phyloP scores from a whole-genome alignment of 2,888 invertebrate genomes.

The Zelleria hepariella region DNA sequence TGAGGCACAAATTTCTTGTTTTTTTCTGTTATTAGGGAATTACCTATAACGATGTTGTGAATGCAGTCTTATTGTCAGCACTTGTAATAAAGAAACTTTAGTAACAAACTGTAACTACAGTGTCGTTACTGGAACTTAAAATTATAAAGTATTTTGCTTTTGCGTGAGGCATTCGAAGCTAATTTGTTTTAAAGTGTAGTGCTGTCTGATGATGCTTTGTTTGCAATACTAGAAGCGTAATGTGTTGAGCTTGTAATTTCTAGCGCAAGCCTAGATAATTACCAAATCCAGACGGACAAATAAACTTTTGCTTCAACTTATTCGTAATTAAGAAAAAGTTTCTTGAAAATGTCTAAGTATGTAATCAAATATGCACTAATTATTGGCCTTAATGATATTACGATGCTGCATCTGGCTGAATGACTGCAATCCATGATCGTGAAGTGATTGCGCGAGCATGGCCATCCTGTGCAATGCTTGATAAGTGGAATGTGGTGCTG shows the following conservation, averaged over 20 bases:
- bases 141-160: not conserved
- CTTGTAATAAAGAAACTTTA: too few species aligned
- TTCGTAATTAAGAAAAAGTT: conserved; percentile 19
- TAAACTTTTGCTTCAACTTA: conserved; percentile 10
- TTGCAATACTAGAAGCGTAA: conserved; percentile 59
- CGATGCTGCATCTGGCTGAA: conserved; percentile 60
- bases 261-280: conserved; percentile 40
- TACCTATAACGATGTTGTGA: too few species aligned
- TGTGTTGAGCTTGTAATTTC: conserved; percentile 5
- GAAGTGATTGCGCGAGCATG: conserved; percentile 40
- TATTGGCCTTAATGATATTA: conserved; percentile 49
- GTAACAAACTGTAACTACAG: not conserved
- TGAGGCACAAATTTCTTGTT: too few species aligned
- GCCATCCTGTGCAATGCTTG: conserved; percentile 67
- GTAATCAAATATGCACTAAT: conserved; percentile 53
- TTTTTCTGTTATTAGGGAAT: too few species aligned
- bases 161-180: conserved; percentile 49
- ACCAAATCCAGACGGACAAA: not conserved
- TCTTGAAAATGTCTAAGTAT: not conserved
- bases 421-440: conserved; percentile 51
- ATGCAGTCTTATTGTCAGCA: too few species aligned
- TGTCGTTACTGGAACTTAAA: not conserved
- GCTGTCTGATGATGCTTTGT: conserved; percentile 55
- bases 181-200: conserved; percentile 40
- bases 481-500: conserved; percentile 51